Conservation (phyloP, 1,140 invertebrate genomes). For the Kradibia gibbosae region DNA sequence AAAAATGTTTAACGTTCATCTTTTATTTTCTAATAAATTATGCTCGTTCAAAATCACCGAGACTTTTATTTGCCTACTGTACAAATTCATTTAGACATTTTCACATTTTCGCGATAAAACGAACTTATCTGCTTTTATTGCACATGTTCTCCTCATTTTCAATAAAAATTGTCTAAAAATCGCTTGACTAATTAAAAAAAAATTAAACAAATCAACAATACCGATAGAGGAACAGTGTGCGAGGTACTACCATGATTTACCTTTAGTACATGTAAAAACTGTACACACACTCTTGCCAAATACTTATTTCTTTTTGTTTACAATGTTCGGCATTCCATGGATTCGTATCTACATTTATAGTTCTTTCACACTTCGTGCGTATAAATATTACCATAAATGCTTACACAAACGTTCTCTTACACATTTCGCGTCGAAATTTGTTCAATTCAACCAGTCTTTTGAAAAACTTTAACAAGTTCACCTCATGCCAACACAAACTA, state of each 20-base stretch:
- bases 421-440: constrained; percentile 41
- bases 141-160: constrained; percentile 32
- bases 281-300: constrained; percentile 38
- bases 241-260: constrained; percentile 34
- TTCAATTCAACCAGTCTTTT: constrained; percentile 47
- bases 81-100: constrained; percentile 58
- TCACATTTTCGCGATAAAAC: constrained; percentile 39
- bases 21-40: constrained; percentile 68
- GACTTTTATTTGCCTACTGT: constrained; percentile 62
- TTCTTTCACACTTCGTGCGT: background rate
- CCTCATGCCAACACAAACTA: constrained; percentile 35
- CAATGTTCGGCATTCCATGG: constrained; percentile 19
- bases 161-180: constrained; percentile 52
- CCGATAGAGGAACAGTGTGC: constrained; percentile 49
- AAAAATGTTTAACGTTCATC: constrained; percentile 47
- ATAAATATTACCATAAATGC: constrained; percentile 29
- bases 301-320: constrained; percentile 24
- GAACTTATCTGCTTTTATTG: constrained; percentile 47
- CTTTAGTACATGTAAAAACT: constrained; percentile 45
- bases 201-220: constrained; percentile 49
- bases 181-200: constrained; percentile 42
- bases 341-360: constrained; percentile 24
- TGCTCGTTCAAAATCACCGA: constrained; percentile 60
- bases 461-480: constrained; percentile 50
- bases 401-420: constrained; percentile 1